Evolutionary conservation across 37 sponge, comb jelly and placozoan species (phyloP), one percentile per base, ranked within the genome.

Genomic region (Hormiphora californensis): DNA sequence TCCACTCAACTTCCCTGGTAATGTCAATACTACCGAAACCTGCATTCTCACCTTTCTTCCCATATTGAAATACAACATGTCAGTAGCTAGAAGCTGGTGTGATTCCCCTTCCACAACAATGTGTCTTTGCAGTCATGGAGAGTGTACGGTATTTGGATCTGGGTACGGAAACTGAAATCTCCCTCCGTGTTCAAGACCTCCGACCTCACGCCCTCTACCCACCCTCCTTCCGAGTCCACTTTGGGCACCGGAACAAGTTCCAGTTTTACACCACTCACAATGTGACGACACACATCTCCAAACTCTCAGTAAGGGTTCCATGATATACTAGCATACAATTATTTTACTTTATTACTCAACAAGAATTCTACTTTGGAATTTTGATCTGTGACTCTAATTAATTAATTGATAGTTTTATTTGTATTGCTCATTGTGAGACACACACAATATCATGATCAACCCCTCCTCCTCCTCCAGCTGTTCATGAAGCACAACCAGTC

Each of bases 191-290:
- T 1, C 9, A n/a, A 4, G 81, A 73, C 23, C 8, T 22, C 39
- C 41, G 81, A 28, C 1, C 27, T 0, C 38, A 43, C 4, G 39
- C 81, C 27, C 25, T 30, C 2, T 73, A n/a, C 15, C 44, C 81
- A 1, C 81, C 81, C n/a, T 22, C 4, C 46, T 41, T 73, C 23
- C 21, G 43, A 28, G 44, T 73, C 21, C 39, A 40, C 30, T 73
- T 73, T 19, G 81, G 43, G 0, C 40, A 73, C 25, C 8, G 81
- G 44, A 46, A 73, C n/a, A 73, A 43, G 81, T 73, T 73, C 27
- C 41, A 73, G 28, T 73, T 73, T 33, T 73, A 73, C 81, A 28
- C 81, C 3, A 73, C 81, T 46, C 43, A 25, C 46, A 40, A 73
- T 33, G 23, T 1, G 28, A 73, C 46, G 0, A 21, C 81, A 1